Evolutionary conservation across 2,113 vertebrate genomes (phyloP).

Genomic region (Chloropsis hardwickii): DNA sequence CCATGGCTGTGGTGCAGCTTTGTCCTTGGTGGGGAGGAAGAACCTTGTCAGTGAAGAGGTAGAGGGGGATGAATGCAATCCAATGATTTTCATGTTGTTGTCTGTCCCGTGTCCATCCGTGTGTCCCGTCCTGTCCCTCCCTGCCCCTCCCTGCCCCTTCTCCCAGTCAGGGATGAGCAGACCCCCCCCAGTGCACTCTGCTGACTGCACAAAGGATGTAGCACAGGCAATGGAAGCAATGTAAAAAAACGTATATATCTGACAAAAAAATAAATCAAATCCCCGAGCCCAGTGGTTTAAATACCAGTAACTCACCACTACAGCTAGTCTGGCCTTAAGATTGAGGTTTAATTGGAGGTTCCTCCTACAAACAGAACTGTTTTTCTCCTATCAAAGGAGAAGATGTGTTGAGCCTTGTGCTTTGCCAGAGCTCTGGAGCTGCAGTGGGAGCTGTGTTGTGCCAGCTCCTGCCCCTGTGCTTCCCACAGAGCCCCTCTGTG

Average conservation of each 20-base stretch:
- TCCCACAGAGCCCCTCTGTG: background rate
- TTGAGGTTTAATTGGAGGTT: background rate
- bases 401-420: background rate
- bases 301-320: background rate
- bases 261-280: background rate
- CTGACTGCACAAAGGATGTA: background rate
- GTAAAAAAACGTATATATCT: fast-evolving
- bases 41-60: background rate
- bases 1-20: background rate
- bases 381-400: background rate
- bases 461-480: background rate
- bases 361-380: background rate
- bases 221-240: background rate
- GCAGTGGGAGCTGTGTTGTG: background rate
- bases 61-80: background rate
- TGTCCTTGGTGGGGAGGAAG: background rate
- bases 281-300: background rate
- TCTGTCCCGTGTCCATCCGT: conserved; percentile 41
- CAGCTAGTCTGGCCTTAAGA: background rate
- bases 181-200: background rate
- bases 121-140: conserved; percentile 59
- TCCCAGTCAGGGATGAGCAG: background rate
- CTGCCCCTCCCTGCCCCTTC: background rate
- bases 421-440: background rate
- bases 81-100: conserved; percentile 21